Conservation (phyloP, 1,140 invertebrate genomes). For the Ctenoplectra terminalis region DNA sequence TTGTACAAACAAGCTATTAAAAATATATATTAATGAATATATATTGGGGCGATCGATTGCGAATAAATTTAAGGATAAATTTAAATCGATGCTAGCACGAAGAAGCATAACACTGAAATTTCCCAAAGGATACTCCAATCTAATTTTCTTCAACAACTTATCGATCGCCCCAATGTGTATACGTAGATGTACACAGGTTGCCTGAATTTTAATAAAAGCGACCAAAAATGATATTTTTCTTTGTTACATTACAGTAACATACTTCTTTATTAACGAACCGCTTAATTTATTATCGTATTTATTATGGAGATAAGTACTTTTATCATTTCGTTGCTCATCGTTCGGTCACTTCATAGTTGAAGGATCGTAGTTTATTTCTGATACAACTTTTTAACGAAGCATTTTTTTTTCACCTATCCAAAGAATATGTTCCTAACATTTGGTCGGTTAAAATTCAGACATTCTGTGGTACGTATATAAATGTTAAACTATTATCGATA, state of each 20-base stretch:
- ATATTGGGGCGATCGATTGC: background rate
- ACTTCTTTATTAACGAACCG: background rate
- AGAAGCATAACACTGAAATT: background rate
- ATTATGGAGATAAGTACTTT: background rate
- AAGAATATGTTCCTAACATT: slow-evolving; percentile 23
- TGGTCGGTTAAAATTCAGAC: background rate
- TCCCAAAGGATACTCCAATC: too few relatives aligned
- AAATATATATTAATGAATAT: background rate
- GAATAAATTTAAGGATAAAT: background rate
- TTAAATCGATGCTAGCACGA: background rate
- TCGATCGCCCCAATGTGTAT: too few relatives aligned
- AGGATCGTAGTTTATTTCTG: background rate
- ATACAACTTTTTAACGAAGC: background rate
- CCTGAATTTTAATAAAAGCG: slow-evolving; percentile 1
- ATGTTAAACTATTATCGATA: background rate
- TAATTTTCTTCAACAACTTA: background rate
- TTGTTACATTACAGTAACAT: background rate
- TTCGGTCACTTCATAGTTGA: background rate
- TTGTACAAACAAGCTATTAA: slow-evolving; percentile 14
- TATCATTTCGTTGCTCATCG: background rate
- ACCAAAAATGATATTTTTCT: background rate
- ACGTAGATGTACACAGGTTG: background rate
- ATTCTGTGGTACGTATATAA: background rate
- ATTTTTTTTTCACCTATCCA: background rate
- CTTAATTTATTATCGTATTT: slow-evolving; percentile 6